Evolutionary conservation across 2,888 invertebrate genomes (phyloP).

Genomic region (Escarpia spicata): DNA sequence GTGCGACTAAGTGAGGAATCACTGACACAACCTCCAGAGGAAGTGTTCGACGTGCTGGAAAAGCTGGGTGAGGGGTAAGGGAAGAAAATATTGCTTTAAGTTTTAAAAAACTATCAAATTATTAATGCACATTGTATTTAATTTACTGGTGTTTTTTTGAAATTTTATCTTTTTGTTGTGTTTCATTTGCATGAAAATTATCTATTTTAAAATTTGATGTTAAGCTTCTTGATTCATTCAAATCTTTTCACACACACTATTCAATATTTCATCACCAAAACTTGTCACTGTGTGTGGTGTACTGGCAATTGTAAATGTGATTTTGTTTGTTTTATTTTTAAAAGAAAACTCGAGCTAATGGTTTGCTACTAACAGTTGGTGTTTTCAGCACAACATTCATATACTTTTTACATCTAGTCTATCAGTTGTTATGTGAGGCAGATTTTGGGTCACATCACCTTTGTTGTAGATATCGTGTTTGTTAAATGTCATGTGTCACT

Average conservation of each 20-base stretch:
- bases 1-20: constrained; percentile 87
- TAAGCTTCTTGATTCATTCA: neutral
- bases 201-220: neutral
- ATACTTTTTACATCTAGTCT: neutral
- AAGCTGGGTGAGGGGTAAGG: constrained; percentile 92
- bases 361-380: no score
- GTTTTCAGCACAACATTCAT: neutral
- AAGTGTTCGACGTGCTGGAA: constrained; percentile 98
- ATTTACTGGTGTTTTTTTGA: neutral
- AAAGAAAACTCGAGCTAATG: neutral
- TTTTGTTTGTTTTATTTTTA: neutral
- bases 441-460: no score
- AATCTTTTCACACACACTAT: neutral
- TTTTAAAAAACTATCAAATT: neutral
- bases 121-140: neutral
- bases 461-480: no score
- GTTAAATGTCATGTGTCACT: no score
- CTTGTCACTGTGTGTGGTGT: neutral
- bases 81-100: neutral
- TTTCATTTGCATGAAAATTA: neutral
- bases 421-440: no score
- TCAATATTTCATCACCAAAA: neutral
- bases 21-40: constrained; percentile 94
- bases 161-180: neutral
- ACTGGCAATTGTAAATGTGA: no score